These are phyloP conservation scores for Mellivora capensis DNA, from an alignment of 2,113 vertebrate species.

Conservation along the genomic window DNA sequence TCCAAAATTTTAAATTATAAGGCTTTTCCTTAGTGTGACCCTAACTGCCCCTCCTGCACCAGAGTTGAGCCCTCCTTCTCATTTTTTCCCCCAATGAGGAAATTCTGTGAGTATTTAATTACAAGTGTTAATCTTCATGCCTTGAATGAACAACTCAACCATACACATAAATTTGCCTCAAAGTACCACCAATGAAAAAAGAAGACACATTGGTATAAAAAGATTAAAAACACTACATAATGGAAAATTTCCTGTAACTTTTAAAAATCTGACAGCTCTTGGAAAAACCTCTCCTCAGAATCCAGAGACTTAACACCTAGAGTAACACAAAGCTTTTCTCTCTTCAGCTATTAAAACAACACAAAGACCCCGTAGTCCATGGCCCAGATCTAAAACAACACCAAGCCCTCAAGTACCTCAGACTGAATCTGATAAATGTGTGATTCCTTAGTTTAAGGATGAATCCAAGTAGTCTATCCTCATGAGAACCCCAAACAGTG, in stretches of 20 bases:
- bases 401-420: slow-evolving; percentile 32
- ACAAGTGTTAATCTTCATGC: neutral
- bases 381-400: slow-evolving; percentile 64
- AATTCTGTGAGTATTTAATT: neutral
- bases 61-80: neutral
- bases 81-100: neutral
- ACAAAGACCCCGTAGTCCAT: slow-evolving; percentile 40
- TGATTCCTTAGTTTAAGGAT: neutral
- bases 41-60: neutral
- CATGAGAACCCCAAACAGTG: neutral
- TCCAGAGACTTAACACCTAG: neutral
- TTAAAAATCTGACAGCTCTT: neutral
- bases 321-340: slow-evolving; percentile 51
- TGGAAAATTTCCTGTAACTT: neutral
- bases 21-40: neutral
- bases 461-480: neutral
- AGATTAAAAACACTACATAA: neutral
- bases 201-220: neutral
- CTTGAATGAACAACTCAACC: neutral
- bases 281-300: neutral
- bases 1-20: slow-evolving; percentile 1
- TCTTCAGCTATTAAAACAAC: slow-evolving; percentile 66
- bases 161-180: neutral
- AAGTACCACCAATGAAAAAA: neutral
- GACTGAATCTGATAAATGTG: slow-evolving; percentile 70